Conservation (phyloP, 2,888 invertebrate species). For the Caenorhabditis zanzibari region DNA sequence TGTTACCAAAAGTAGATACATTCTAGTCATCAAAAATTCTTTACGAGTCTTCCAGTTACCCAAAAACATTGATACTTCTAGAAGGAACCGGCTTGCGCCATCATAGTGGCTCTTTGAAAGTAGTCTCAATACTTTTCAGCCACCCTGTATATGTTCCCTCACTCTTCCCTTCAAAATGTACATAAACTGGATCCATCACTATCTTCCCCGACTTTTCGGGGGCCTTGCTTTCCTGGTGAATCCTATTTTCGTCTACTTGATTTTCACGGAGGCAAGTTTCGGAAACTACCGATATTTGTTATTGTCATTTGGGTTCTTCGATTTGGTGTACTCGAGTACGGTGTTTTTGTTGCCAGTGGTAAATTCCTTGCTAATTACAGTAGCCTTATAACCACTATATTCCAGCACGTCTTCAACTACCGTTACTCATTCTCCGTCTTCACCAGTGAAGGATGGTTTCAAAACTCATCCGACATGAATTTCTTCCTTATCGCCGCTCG, state of each 20-base stretch:
- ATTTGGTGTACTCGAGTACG: background rate
- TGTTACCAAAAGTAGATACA: too few species aligned
- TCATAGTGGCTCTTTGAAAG: too few species aligned
- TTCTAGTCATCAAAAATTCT: too few species aligned
- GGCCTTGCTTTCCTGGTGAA: conserved; percentile 11
- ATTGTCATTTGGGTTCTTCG: conserved; percentile 8
- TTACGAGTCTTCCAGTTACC: too few species aligned
- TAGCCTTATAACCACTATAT: background rate
- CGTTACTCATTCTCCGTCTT: background rate
- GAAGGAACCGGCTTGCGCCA: too few species aligned
- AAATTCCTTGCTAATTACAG: background rate
- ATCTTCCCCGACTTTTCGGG: conserved; percentile 4
- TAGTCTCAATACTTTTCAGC: too few species aligned
- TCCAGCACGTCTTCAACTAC: background rate
- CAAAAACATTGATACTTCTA: too few species aligned
- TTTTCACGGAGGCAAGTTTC: conserved; percentile 14
- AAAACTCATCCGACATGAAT: background rate
- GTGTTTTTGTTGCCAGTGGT: conserved; percentile 20
- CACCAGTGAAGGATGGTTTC: background rate
- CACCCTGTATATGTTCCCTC: too few species aligned
- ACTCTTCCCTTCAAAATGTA: too few species aligned
- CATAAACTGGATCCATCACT: conserved; percentile 1
- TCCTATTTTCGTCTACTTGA: conserved; percentile 17
- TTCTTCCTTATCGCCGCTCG: background rate
- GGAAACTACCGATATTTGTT: conserved; percentile 37